A percentile compares a stretch with the other conserved stretches of the same genome.
phyloP scores from a whole-genome alignment of 2,113 vertebrate species.

The Toxostoma redivivum region DNA sequence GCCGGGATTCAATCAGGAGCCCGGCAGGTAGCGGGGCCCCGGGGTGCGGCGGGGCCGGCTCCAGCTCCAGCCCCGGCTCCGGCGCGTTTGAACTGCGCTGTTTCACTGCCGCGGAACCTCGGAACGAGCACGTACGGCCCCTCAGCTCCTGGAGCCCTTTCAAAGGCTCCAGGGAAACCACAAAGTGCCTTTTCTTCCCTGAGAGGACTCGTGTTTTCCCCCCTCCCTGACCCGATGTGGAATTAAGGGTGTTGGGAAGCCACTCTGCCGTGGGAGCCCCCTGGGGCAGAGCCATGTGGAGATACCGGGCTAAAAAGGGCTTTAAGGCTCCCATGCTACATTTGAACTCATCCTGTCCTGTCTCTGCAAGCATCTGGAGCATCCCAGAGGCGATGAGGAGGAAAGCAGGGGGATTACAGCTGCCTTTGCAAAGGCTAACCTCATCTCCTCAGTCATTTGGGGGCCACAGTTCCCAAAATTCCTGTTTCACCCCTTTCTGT shows the following conservation, averaged over 20 bases:
- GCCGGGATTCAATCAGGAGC: constrained; percentile 36
- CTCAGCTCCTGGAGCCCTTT: constrained; percentile 25
- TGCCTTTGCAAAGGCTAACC: background rate
- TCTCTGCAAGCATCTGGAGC: background rate
- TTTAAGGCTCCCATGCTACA: background rate
- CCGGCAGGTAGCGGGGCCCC: constrained; percentile 29
- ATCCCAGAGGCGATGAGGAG: background rate
- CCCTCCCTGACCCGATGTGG: background rate
- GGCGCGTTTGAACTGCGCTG: background rate
- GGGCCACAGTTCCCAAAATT: background rate
- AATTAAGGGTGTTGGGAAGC: background rate
- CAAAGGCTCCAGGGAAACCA: constrained; percentile 20
- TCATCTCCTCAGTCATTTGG: background rate
- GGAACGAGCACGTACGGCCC: background rate
- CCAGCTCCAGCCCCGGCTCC: no score
- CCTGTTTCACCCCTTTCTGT: background rate
- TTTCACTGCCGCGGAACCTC: background rate
- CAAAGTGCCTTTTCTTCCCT: constrained; percentile 17
- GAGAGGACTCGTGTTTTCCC: background rate
- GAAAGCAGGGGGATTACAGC: background rate
- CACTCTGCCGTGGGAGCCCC: background rate
- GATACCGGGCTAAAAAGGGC: background rate
- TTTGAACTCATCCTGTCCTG: background rate
- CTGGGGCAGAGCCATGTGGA: fast-evolving
- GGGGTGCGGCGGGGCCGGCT: background rate